phyloP scores from a whole-genome alignment of 2,888 invertebrate species.

The Drosophila crucigera region DNA sequence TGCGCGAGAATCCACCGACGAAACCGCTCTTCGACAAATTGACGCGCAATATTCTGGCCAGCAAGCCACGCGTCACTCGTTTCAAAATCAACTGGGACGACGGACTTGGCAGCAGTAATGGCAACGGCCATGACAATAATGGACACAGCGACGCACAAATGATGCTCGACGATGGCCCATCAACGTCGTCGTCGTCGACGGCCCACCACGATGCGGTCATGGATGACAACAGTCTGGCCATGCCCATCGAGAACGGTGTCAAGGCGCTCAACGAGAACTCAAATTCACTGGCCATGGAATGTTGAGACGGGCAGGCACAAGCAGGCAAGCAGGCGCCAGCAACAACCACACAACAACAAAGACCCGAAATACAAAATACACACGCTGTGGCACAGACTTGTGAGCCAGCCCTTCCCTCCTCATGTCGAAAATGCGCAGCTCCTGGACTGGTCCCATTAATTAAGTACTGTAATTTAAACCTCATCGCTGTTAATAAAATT shows the following conservation, averaged over 20 bases:
- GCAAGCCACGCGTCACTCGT: constrained; percentile 96
- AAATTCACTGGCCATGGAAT: constrained; percentile 85
- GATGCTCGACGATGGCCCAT: constrained; percentile 58
- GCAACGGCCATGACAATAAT: constrained; percentile 63
- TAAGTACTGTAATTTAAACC: constrained; percentile 70
- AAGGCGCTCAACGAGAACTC: constrained; percentile 84
- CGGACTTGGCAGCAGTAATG: constrained; percentile 82
- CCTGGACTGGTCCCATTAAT: constrained; percentile 52
- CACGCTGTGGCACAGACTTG: constrained; percentile 33
- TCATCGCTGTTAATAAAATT: constrained; percentile 61
- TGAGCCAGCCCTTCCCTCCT: constrained; percentile 9
- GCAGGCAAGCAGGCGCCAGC: neutral
- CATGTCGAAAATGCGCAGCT: constrained; percentile 9
- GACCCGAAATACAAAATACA: constrained; percentile 12
- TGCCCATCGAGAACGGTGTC: constrained; percentile 83
- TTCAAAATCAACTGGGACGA: constrained; percentile 99
- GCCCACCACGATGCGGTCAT: constrained; percentile 69
- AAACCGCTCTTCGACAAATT: constrained; percentile 98
- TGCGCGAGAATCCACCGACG: constrained; percentile 97
- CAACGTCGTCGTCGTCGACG: constrained; percentile 69
- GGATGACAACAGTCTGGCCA: constrained; percentile 84
- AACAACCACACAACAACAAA: constrained; percentile 4
- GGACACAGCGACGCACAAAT: constrained; percentile 68
- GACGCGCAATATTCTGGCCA: constrained; percentile 88
- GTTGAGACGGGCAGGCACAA: constrained; percentile 63